Base-by-base conservation (phyloP, 2,113 vertebrate species). In the Rallus limicola region DNA sequence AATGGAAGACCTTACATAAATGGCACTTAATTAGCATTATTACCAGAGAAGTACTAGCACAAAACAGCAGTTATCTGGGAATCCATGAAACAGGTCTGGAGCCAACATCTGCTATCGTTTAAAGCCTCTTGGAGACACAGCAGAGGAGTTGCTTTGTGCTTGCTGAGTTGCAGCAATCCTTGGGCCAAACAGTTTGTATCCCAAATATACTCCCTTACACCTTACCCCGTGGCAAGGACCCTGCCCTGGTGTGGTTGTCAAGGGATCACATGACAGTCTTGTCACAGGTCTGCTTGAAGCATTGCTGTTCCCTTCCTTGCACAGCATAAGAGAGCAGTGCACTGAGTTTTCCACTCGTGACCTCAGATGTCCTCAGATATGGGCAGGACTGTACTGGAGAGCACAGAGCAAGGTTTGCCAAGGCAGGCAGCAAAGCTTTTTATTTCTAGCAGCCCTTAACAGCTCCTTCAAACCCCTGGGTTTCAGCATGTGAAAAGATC, bases 101-200 rank as follows among this genome's bases (percentile, higher is more conserved):
- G 58, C 93, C 93, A 95, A 92, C 95, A 95, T 96, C 93, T 96
- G 96, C 86, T 97, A 92, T 70, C 26, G 8, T 81, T 96, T 95
- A 23, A 19, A 78, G 19, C 48, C 64, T 46, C 25, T 55, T 77
- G 34, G 48, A 62, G 62, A 53, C 16, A 26, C 14, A 3, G 42
- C 1, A 1, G 13, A 72, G 24, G 65, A 64, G 68, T 52, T 77
- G 63, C 56, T 68, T 38, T 75, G 60, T 0, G 18, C 64, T 33
- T 20, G 11, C n/a, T 5, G 33, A 75, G 42, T 63, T 59, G 84
- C 44, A 50, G 67, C 44, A 52, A 11, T 79, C 21, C 26, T 79
- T 92, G 6, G 3, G 33, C 34, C 36, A 74, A 29, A 26, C 38
- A 67, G 40, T 69, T 90, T 6, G 0, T 25, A 5, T 17, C 21